A percentile compares a stretch with the other conserved stretches of the same genome.
Evolutionary conservation across 2,888 invertebrate genomes (phyloP).

Genomic region (Autographa pulchrina): DNA sequence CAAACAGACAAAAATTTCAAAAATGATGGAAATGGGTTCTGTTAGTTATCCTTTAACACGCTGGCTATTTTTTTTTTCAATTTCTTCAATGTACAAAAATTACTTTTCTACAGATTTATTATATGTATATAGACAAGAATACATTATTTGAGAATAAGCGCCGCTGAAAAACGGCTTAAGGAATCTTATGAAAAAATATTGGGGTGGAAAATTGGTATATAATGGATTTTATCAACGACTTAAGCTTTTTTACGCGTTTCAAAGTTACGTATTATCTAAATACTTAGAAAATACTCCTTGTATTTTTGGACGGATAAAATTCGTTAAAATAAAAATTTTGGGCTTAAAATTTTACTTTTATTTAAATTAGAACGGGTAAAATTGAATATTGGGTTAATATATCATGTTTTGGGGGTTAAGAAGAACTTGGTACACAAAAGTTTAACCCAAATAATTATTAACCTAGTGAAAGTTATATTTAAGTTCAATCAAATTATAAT

Average conservation of each 20-base stretch:
- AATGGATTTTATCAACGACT: conserved; percentile 36
- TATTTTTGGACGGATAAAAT: not conserved
- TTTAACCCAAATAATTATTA: too few relatives aligned
- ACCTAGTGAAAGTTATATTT: not conserved
- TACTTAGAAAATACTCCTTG: not conserved
- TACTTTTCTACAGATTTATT: too few relatives aligned
- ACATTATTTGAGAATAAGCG: conserved; percentile 36
- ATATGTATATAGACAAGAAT: too few relatives aligned
- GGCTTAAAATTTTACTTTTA: too few relatives aligned
- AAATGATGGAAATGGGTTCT: too few relatives aligned
- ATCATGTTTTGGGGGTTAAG: not conserved
- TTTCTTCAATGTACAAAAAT: too few relatives aligned
- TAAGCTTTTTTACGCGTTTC: conserved; percentile 13
- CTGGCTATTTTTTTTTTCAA: too few relatives aligned
- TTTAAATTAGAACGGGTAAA: too few relatives aligned
- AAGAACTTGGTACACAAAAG: not conserved
- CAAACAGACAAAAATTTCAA: too few relatives aligned
- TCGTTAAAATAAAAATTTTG: not conserved
- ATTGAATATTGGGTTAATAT: not conserved
- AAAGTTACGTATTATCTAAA: conserved; percentile 29
- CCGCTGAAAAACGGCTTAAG: conserved; percentile 33
- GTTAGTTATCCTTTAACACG: too few relatives aligned
- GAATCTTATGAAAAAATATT: conserved; percentile 37
- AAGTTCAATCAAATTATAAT: not conserved
- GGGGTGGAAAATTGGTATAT: conserved; percentile 42